A percentile compares a stretch with the other conserved stretches of the same genome.
These are phyloP conservation scores for Procambarus clarkii DNA, from an alignment of 1,140 invertebrate species.

Conservation along the genomic window DNA sequence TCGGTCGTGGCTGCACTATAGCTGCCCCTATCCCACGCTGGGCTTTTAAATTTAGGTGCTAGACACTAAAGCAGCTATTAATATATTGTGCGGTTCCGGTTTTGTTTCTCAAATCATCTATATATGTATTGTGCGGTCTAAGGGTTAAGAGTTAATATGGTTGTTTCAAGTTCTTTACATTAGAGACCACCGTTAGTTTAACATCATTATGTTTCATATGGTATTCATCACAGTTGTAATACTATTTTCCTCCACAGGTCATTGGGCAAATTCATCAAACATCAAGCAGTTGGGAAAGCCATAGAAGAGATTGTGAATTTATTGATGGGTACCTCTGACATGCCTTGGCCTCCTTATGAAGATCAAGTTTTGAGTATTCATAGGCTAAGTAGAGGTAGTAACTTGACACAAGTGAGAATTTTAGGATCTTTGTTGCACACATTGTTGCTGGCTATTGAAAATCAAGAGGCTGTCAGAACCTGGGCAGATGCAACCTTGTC, in stretches of 20 bases:
- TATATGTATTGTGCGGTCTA: no score
- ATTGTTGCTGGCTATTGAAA: not conserved
- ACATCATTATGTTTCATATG: not conserved
- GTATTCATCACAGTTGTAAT: not conserved
- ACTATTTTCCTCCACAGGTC: constrained; percentile 28
- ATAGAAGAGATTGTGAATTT: constrained; percentile 20
- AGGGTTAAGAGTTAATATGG: no score
- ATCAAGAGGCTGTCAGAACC: constrained; percentile 8
- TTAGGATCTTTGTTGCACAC: constrained; percentile 37
- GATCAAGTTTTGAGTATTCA: constrained; percentile 35
- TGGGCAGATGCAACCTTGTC: constrained; percentile 24
- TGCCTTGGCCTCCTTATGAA: constrained; percentile 40
- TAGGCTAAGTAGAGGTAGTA: constrained; percentile 36
- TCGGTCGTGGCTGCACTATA: no score
- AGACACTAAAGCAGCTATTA: no score
- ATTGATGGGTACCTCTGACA: not conserved
- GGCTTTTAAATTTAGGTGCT: no score
- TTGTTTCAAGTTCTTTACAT: no score
- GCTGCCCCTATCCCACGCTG: no score
- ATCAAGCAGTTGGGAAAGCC: not conserved
- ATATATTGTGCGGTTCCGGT: no score
- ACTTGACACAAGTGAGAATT: constrained; percentile 21
- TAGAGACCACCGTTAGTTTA: not conserved
- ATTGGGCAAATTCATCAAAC: constrained; percentile 8
- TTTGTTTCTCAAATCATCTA: no score